phyloP scores from a whole-genome alignment of 2,888 invertebrate species.

The Callyntrura guangdongensis region DNA sequence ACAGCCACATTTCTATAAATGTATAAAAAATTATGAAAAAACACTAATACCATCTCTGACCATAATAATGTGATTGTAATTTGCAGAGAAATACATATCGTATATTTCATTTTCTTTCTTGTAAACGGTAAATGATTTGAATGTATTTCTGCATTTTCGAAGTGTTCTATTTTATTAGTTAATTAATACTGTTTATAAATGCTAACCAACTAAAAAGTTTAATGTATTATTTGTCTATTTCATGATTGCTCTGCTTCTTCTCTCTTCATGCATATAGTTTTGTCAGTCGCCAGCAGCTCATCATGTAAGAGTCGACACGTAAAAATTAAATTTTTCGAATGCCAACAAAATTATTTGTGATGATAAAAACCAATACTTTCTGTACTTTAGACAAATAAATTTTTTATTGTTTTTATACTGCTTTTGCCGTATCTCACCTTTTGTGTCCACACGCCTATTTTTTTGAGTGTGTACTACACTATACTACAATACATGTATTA shows the following conservation, averaged over 20 bases:
- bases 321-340: constrained; percentile 56
- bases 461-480: not conserved
- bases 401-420: constrained; percentile 3
- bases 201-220: constrained; percentile 62
- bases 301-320: constrained; percentile 83
- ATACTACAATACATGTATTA: not conserved
- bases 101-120: too few species aligned
- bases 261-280: constrained; percentile 83
- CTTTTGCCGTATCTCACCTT: not conserved
- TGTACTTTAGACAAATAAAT: constrained; percentile 14
- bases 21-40: not conserved
- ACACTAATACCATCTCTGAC: not conserved
- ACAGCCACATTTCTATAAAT: constrained; percentile 6
- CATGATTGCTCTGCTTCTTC: constrained; percentile 82
- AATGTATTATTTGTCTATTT: constrained; percentile 76
- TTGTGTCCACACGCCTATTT: not conserved
- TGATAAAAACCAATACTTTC: constrained; percentile 29
- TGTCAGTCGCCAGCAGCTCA: constrained; percentile 84
- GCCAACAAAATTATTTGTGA: constrained; percentile 29
- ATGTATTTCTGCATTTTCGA: not conserved
- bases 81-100: too few species aligned
- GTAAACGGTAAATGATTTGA: too few species aligned
- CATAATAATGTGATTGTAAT: too few species aligned
- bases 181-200: not conserved
- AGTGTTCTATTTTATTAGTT: not conserved